These are phyloP conservation scores for Cryptotermes secundus DNA, from an alignment of 1,140 invertebrate species.

Conservation along the genomic window DNA sequence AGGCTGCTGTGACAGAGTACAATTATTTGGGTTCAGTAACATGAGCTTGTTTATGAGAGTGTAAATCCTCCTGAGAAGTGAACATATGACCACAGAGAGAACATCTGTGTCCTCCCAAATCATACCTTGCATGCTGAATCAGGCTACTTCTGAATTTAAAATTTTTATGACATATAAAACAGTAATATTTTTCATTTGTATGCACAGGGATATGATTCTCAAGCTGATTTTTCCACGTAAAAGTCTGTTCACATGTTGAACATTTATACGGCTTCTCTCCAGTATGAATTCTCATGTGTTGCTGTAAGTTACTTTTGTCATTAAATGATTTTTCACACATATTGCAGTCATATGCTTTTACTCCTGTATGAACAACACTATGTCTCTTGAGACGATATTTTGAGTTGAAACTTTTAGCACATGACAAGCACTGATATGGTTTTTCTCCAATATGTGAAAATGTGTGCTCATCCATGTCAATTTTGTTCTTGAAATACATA, in stretches of 20 bases:
- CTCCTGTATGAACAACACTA: constrained; percentile 38
- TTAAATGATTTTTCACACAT: constrained; percentile 35
- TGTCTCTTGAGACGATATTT: constrained; percentile 33
- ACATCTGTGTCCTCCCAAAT: too few relatives aligned
- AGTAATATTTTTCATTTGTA: not conserved
- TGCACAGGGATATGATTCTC: not conserved
- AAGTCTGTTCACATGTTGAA: not conserved
- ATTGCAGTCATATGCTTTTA: constrained; percentile 39
- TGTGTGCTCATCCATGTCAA: constrained; percentile 30
- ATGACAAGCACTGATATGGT: constrained; percentile 39
- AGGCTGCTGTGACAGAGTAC: too few relatives aligned
- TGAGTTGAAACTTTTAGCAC: constrained; percentile 33
- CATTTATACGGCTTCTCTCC: constrained; percentile 28
- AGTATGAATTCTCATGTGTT: constrained; percentile 24
- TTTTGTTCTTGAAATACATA: constrained; percentile 28
- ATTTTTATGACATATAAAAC: too few relatives aligned
- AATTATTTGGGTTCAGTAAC: too few relatives aligned
- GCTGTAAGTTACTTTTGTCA: not conserved
- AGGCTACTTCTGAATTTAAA: too few relatives aligned
- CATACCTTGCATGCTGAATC: too few relatives aligned
- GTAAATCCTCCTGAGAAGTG: too few relatives aligned
- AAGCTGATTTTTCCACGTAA: not conserved
- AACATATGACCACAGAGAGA: too few relatives aligned
- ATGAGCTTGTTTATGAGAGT: too few relatives aligned
- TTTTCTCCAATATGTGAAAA: constrained; percentile 33